phyloP scores from a whole-genome alignment of 2,113 vertebrate genomes.

The Thomomys bottae region DNA sequence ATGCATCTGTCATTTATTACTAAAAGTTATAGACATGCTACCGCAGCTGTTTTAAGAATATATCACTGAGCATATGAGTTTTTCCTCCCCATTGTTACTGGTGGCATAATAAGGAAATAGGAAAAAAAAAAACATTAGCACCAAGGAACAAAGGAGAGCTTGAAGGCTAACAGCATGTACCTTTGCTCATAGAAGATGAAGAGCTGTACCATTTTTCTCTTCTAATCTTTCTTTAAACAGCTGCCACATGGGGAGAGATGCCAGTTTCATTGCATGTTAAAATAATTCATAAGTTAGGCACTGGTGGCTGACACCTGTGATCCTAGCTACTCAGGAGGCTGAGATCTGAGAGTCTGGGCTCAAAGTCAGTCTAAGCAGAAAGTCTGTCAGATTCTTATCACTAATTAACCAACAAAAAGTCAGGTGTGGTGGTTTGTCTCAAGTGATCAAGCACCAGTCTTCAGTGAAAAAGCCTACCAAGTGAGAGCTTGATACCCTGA shows the following conservation, averaged over 20 bases:
- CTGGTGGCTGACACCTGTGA: too few species aligned
- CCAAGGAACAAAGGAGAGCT: not conserved
- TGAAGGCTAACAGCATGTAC: not conserved
- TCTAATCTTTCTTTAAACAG: conserved; percentile 23
- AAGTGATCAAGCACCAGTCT: too few species aligned
- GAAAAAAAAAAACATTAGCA: conserved; percentile 3
- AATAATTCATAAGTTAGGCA: not conserved
- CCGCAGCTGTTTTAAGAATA: not conserved
- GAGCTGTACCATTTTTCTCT: not conserved
- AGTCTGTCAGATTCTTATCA: too few species aligned
- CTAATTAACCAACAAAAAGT: too few species aligned
- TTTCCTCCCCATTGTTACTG: not conserved
- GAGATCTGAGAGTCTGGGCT: too few species aligned
- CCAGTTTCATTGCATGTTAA: not conserved
- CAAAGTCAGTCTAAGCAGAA: too few species aligned
- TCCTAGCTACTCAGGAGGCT: too few species aligned
- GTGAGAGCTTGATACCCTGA: too few species aligned
- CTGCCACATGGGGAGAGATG: not conserved
- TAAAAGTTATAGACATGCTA: not conserved
- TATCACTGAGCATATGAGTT: not conserved
- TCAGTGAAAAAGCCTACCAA: too few species aligned
- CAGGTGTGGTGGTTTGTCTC: too few species aligned
- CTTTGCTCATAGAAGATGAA: not conserved
- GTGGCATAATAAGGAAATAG: conserved; percentile 2
- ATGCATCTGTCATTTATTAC: not conserved